These are phyloP conservation scores for Dicyrtoma fusca DNA, from an alignment of 2,888 invertebrate genomes.

Conservation along the genomic window DNA sequence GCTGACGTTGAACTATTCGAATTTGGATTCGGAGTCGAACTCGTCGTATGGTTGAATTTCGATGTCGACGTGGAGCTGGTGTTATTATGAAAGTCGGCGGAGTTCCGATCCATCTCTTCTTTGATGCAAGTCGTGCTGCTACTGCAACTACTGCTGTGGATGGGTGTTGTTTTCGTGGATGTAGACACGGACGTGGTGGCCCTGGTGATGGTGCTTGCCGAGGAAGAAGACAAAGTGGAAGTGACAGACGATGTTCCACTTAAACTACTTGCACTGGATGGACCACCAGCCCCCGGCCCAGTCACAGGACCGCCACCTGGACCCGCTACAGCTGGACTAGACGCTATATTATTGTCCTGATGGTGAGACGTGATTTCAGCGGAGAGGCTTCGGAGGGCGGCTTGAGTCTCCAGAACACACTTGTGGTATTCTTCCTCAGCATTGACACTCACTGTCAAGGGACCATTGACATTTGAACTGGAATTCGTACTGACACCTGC, in stretches of 20 bases:
- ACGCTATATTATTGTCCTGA: slow-evolving; percentile 19
- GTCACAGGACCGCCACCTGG: no score
- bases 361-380: slow-evolving; percentile 47
- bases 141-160: not conserved
- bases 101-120: not conserved
- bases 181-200: not conserved
- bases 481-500: no score
- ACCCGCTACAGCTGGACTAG: not conserved
- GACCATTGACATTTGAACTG: not conserved
- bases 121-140: not conserved
- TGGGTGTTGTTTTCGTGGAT: slow-evolving; percentile 1
- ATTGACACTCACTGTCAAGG: slow-evolving; percentile 4
- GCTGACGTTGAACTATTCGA: no score
- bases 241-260: not conserved
- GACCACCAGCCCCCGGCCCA: no score
- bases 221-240: not conserved
- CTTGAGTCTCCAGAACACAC: slow-evolving; percentile 54
- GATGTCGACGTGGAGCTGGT: not conserved
- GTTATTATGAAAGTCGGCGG: not conserved
- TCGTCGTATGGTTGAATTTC: not conserved
- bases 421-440: slow-evolving; percentile 50
- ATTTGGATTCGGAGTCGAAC: not conserved
- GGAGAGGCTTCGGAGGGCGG: slow-evolving; percentile 48
- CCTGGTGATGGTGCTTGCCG: not conserved
- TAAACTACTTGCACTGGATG: no score